Evolutionary conservation across 1,140 invertebrate species (phyloP).

Genomic region (Drosophila kikkawai): DNA sequence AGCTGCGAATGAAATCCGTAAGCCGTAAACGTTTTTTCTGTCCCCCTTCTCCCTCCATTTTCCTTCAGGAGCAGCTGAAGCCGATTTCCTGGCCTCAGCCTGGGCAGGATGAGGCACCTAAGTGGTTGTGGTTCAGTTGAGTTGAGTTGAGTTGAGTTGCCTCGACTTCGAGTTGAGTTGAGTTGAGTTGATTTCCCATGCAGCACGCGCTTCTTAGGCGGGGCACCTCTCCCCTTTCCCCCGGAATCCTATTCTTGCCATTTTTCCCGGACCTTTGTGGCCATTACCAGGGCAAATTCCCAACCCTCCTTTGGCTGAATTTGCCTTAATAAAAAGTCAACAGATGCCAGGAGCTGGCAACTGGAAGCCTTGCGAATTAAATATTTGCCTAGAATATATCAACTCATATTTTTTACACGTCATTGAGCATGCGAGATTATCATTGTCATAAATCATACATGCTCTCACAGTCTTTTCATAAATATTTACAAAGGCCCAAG

Average conservation of each 20-base stretch:
- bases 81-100: conserved; percentile 11
- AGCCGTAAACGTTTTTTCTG: conserved; percentile 22
- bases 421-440: conserved; percentile 81
- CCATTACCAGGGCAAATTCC: conserved; percentile 23
- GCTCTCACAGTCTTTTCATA: conserved; percentile 73
- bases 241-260: neutral
- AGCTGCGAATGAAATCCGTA: conserved; percentile 38
- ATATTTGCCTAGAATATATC: conserved; percentile 79
- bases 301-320: conserved; percentile 4
- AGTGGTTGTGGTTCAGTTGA: conserved; percentile 22
- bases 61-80: conserved; percentile 21
- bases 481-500: conserved; percentile 76
- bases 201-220: conserved; percentile 14
- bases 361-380: conserved; percentile 55
- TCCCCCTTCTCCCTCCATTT: neutral
- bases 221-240: no score
- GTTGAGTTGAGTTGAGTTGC: conserved; percentile 1
- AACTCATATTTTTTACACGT: conserved; percentile 81
- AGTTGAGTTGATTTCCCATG: conserved; percentile 19
- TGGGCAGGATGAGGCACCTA: conserved; percentile 2
- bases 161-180: conserved; percentile 4
- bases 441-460: conserved; percentile 80
- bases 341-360: conserved; percentile 6
- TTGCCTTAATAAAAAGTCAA: conserved; percentile 4
- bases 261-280: conserved; percentile 11